A percentile compares a stretch with the other conserved stretches of the same genome.
These are phyloP conservation scores for Planiliza haematocheilus DNA, from an alignment of 2,113 vertebrate genomes.

Conservation along the genomic window DNA sequence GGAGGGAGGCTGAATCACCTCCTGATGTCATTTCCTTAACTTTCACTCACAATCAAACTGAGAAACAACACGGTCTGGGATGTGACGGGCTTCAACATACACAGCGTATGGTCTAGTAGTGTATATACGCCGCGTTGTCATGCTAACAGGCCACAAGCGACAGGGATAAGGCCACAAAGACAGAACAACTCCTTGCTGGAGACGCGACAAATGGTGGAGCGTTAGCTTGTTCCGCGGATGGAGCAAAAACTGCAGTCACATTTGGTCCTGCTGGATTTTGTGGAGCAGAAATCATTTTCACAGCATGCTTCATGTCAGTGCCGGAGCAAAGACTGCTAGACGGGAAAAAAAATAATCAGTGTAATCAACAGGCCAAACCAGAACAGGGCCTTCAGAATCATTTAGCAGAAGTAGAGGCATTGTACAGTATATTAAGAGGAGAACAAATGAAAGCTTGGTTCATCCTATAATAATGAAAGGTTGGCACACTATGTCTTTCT, in stretches of 20 bases:
- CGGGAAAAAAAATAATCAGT: background rate
- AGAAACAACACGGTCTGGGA: constrained; percentile 52
- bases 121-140: background rate
- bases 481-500: background rate
- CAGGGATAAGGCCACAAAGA: constrained; percentile 38
- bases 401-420: constrained; percentile 19
- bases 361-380: constrained; percentile 32
- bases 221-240: constrained; percentile 15
- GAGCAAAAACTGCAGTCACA: constrained; percentile 28
- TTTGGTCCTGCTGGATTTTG: constrained; percentile 38
- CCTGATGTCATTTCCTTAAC: constrained; percentile 78
- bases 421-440: constrained; percentile 10
- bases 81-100: constrained; percentile 18
- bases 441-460: constrained; percentile 21
- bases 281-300: constrained; percentile 36
- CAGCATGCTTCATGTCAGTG: constrained; percentile 32
- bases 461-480: constrained; percentile 4
- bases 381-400: constrained; percentile 24
- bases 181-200: constrained; percentile 29
- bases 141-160: constrained; percentile 15
- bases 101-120: background rate
- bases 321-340: constrained; percentile 14
- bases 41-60: constrained; percentile 67
- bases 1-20: constrained; percentile 67
- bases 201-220: background rate